phyloP scores from a whole-genome alignment of 2,888 invertebrate species.

The Xestia ashworthii region DNA sequence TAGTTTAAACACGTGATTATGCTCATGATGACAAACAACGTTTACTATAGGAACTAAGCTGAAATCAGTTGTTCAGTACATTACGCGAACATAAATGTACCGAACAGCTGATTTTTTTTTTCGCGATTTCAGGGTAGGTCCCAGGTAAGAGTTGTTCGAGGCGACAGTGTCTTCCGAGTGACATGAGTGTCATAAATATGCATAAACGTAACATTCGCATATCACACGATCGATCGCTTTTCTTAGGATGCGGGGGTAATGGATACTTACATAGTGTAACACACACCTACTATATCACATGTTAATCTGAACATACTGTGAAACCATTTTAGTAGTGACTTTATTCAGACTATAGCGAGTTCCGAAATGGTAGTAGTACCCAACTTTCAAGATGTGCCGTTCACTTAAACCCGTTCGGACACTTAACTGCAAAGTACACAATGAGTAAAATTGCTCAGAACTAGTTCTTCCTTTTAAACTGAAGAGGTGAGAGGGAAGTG shows the following conservation, averaged over 20 bases:
- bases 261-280: background rate
- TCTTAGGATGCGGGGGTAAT: background rate
- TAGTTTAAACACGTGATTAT: no score
- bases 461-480: slow-evolving; percentile 53
- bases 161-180: no score
- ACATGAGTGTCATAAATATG: no score
- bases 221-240: background rate
- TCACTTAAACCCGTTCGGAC: slow-evolving; percentile 22
- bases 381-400: slow-evolving; percentile 1
- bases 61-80: no score
- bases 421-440: slow-evolving; percentile 25
- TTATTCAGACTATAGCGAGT: background rate
- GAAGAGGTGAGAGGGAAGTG: slow-evolving; percentile 49
- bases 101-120: no score
- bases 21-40: no score
- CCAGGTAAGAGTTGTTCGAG: no score
- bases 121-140: no score
- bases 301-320: background rate
- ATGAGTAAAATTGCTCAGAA: slow-evolving; percentile 52
- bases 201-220: background rate
- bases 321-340: background rate
- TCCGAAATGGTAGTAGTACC: background rate
- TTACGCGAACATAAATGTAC: no score
- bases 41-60: no score
- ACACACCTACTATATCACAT: background rate